Evolutionary conservation across 2,797 vertebrate genomes (phyloP).

Genomic region (Oryzias sinensis): DNA sequence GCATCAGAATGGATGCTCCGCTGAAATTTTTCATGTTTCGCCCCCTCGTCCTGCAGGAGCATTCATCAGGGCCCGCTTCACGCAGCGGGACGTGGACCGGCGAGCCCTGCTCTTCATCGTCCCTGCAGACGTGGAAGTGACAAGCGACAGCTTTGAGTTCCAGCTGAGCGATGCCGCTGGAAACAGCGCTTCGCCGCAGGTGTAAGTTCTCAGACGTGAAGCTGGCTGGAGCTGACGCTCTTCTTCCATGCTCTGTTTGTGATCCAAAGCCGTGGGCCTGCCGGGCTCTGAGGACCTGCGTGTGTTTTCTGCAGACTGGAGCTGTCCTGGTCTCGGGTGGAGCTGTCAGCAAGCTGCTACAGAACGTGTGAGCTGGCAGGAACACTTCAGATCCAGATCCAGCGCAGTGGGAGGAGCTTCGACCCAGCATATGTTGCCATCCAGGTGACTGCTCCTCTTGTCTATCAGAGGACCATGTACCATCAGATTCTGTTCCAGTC

Average conservation of each 20-base stretch:
- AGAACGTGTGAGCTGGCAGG: slow-evolving; percentile 71
- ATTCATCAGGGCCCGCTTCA: slow-evolving; percentile 71
- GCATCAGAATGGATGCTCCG: too few relatives aligned
- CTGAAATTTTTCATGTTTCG: too few relatives aligned
- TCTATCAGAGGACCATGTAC: neutral
- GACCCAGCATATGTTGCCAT: slow-evolving; percentile 76
- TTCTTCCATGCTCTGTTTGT: neutral
- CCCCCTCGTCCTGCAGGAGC: slow-evolving; percentile 51
- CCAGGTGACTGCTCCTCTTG: slow-evolving; percentile 42
- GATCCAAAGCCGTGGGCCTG: too few relatives aligned
- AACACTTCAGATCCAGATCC: slow-evolving; percentile 72
- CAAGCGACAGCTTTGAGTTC: slow-evolving; percentile 75
- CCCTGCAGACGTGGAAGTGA: slow-evolving; percentile 67
- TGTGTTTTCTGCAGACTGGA: slow-evolving; percentile 67
- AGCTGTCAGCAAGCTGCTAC: slow-evolving; percentile 71
- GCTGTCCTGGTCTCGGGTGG: slow-evolving; percentile 70
- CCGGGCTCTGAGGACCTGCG: neutral
- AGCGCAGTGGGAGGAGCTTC: slow-evolving; percentile 63
- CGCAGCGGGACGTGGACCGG: slow-evolving; percentile 73
- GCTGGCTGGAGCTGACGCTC: neutral
- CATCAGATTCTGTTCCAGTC: neutral
- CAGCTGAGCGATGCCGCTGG: slow-evolving; percentile 70
- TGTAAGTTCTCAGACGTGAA: slow-evolving; percentile 36
- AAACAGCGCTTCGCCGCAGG: slow-evolving; percentile 68
- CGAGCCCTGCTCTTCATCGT: slow-evolving; percentile 63